Evolutionary conservation across 92 coral and sea anemone genomes (phyloP), one percentile per base, ranked within the genome.

Genomic region (Phenganax subtilis): DNA sequence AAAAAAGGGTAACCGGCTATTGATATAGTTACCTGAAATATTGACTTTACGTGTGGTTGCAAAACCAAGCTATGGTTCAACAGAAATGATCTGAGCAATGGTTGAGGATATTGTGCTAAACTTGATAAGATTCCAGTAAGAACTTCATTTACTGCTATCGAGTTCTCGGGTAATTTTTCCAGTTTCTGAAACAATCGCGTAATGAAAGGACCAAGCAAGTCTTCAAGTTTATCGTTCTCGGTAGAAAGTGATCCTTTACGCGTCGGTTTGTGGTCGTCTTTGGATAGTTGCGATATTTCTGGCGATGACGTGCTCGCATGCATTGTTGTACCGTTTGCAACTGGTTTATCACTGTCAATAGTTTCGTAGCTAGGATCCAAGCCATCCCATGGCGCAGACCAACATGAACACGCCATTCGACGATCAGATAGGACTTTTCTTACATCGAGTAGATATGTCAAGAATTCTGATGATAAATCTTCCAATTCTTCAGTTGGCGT

Each of bases 1-100:
- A 37, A 5, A 37, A 37, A 37, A 37, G 47, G 47, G 47, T 2
- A 5, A 37, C 47, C 47, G 47, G 47, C 47, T 37, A 37, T 37
- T 37, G 47, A 37, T 37, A 37, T 37, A 10, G 96, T 9, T 53
- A 92, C 99, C 99, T 96, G 99, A 77, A 96, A 96, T 6, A 96
- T 80, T 27, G 99, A 96, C 54, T 93, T 90, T 3, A 96, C 99
- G 30, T 97, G 97, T 14, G 99, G 99, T 79, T 96, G 92, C 12
- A 96, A 91, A 51, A 96, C 96, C 89, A 96, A 89, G 87, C 93
- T 96, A 87, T 96, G 93, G 81, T 96, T 96, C 10, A 96, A 84
- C 59, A 96, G 85, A 72, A 96, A 96, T 64, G 99, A 96, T 57
- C 92, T 91, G 54, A 96, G 89, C 61, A 96, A 87, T 16, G 99